Evolutionary conservation across 2,113 vertebrate genomes (phyloP), one percentile per base, ranked within the genome.

Genomic region (Chroicocephalus ridibundus): DNA sequence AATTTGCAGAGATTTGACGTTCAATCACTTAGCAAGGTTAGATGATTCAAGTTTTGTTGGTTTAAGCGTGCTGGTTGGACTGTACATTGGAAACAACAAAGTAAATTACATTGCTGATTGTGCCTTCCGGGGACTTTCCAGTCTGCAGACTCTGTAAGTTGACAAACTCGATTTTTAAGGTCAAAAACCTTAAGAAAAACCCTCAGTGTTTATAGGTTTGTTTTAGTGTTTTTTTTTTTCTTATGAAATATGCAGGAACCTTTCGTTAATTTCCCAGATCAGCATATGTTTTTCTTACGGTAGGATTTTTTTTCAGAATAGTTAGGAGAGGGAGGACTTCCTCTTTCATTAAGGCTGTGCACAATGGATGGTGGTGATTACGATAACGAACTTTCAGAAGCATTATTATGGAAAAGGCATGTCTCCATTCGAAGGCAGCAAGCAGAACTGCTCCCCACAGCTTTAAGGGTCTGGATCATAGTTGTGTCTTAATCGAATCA

Each of bases 51-150:
- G 99, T 96, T 99, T 99, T 36, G 87, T 98, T 38, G 99, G 99
- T 86, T 98, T 99, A 91, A 99, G 98, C 9, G 89, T 99, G 65
- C 98, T 99, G 82, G 98, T 98, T 65, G 98, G 98, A 84, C 98
- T 99, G 64, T 98, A 98, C 93, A 96, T 99, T 14, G 99, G 99
- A 44, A 98, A 99, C 98, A 99, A 99, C 98, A 98, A 97, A 72
- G 98, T 99, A 77, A 99, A 98, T 98, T 99, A 99, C 96, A 99
- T 99, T 62, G 99, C 99, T 6, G 99, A 99, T 91, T 99, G 99
- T 92, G 99, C 99, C 84, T 99, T 99, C 96, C 98, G 98, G 60
- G 99, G 99, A 55, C 99, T 99, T 89, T 98, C 98, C 92, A 98
- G 97, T 97, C 98, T 99, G 74, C 98, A 99, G 97, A 98, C 97